A percentile compares a stretch with the other conserved stretches of the same genome.
Evolutionary conservation across 2,888 invertebrate genomes (phyloP).

Genomic region (Callimorpha dominula): DNA sequence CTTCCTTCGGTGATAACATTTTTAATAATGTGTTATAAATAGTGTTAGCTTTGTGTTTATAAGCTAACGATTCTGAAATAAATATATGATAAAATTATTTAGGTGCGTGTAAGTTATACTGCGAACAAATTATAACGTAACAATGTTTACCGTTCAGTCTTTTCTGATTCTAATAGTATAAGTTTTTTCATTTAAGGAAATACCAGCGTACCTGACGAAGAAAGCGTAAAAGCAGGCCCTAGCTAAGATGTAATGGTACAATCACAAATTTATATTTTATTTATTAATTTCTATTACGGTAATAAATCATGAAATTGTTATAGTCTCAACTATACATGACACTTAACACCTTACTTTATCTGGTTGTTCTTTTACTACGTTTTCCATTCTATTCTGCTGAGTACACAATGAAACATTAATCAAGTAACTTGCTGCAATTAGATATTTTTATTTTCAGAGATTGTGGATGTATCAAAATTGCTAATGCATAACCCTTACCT

Average conservation of each 20-base stretch:
- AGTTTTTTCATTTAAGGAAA: too few species aligned
- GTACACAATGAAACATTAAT: too few species aligned
- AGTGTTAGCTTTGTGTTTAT: slow-evolving; percentile 11
- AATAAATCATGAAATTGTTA: too few species aligned
- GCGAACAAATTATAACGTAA: neutral
- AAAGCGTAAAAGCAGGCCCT: too few species aligned
- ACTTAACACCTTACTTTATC: neutral
- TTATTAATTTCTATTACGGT: too few species aligned
- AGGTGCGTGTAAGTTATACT: neutral
- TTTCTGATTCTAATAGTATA: neutral
- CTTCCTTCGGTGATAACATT: neutral
- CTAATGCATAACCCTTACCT: slow-evolving; percentile 49
- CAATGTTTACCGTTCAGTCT: neutral
- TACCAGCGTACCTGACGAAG: too few species aligned
- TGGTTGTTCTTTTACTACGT: neutral
- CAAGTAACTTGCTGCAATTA: neutral
- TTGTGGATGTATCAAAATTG: neutral
- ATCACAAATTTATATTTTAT: too few species aligned
- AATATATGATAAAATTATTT: neutral
- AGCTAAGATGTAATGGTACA: too few species aligned
- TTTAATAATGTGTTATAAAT: slow-evolving; percentile 2
- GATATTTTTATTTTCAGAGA: neutral
- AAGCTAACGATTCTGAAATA: slow-evolving; percentile 5
- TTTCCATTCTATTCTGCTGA: neutral
- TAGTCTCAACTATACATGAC: neutral